These are phyloP conservation scores for Neria commutata DNA, from an alignment of 2,888 invertebrate species.

Conservation along the genomic window DNA sequence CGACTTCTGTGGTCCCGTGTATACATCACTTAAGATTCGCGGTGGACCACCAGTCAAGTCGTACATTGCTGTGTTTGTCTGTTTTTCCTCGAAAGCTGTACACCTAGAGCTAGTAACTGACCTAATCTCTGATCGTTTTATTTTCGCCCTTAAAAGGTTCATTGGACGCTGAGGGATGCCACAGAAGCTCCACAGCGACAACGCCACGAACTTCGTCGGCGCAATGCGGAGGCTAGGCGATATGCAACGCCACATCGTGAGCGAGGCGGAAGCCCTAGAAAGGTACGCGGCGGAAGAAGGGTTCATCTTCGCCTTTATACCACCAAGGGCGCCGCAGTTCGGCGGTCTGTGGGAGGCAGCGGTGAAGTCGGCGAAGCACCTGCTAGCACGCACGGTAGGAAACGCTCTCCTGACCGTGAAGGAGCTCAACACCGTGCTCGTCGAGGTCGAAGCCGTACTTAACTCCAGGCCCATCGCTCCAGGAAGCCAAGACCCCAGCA, in stretches of 20 bases:
- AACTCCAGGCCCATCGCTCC: slow-evolving; percentile 34
- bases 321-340: slow-evolving; percentile 26
- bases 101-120: slow-evolving; percentile 22
- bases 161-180: slow-evolving; percentile 17
- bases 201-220: slow-evolving; percentile 26
- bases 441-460: slow-evolving; percentile 31
- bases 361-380: slow-evolving; percentile 23
- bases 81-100: slow-evolving; percentile 22
- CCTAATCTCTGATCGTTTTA: slow-evolving; percentile 20
- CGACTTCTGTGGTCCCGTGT: too few relatives aligned
- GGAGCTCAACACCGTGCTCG: slow-evolving; percentile 22
- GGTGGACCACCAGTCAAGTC: slow-evolving; percentile 9
- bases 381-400: too few relatives aligned
- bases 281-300: slow-evolving; percentile 11
- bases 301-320: slow-evolving; percentile 24
- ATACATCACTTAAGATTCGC: too few relatives aligned
- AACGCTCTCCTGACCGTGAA: slow-evolving; percentile 22
- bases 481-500: too few relatives aligned
- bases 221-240: slow-evolving; percentile 1
- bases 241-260: not conserved
- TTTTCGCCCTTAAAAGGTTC: slow-evolving; percentile 25
- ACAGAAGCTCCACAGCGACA: slow-evolving; percentile 23
- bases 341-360: slow-evolving; percentile 26
- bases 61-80: slow-evolving; percentile 20
- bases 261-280: slow-evolving; percentile 1